Conservation (phyloP, 2,797 vertebrate genomes). For the Hyperoplus immaculatus region DNA sequence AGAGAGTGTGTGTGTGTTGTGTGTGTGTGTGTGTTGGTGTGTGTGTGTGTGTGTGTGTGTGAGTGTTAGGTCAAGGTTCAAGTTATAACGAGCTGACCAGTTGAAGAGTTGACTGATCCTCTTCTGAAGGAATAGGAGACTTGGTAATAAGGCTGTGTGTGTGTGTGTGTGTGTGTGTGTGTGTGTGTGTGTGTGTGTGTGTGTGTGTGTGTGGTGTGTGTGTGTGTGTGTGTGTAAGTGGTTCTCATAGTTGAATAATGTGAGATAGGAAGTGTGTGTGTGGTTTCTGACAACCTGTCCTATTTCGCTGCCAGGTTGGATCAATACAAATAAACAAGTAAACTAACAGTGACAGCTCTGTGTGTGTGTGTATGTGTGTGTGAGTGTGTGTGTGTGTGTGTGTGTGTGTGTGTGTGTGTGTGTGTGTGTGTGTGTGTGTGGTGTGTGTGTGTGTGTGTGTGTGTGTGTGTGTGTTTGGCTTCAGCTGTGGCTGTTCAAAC, state of each 20-base stretch:
- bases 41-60: no score
- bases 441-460: conserved; percentile 31
- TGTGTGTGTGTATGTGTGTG: conserved; percentile 32
- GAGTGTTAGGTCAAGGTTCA: no score
- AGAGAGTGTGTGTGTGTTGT: neutral
- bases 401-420: conserved; percentile 39
- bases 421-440: conserved; percentile 26
- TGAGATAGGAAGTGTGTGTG: neutral
- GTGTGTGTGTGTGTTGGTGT: no score
- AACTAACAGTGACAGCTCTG: conserved; percentile 15
- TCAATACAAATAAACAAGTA: conserved; percentile 18
- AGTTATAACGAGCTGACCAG: conserved; percentile 7
- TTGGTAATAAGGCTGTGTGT: neutral
- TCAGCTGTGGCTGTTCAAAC: conserved; percentile 48
- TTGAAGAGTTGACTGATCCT: neutral
- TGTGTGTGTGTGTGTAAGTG: neutral
- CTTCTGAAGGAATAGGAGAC: conserved; percentile 1
- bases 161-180: conserved; percentile 12
- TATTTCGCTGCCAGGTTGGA: conserved; percentile 24
- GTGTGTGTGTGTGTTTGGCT: conserved; percentile 19
- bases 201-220: neutral
- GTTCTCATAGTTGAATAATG: neutral
- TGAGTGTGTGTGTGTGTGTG: conserved; percentile 33
- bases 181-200: neutral
- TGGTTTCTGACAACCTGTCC: conserved; percentile 13